These are phyloP conservation scores for Arremon brunneinucha DNA, from an alignment of 2,797 vertebrate species.

Conservation along the genomic window DNA sequence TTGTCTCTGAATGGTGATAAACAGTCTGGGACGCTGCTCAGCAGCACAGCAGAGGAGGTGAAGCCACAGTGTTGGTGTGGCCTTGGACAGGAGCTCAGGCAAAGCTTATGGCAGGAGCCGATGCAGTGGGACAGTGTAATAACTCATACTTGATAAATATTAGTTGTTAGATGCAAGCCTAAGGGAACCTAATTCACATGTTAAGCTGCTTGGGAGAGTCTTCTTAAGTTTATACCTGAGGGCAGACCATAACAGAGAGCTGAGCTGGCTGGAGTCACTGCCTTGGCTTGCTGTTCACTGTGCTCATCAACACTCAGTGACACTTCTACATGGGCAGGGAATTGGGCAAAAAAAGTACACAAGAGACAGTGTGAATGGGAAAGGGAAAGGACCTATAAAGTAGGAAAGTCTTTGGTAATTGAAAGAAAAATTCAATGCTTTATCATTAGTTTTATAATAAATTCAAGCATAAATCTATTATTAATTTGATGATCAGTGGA, in stretches of 20 bases:
- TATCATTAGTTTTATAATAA: neutral
- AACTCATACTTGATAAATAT: neutral
- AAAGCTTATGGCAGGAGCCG: neutral
- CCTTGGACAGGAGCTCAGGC: neutral
- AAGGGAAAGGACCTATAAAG: neutral
- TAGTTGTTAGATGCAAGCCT: neutral
- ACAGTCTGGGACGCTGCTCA: neutral
- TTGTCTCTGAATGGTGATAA: neutral
- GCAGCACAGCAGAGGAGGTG: neutral
- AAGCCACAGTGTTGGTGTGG: rapidly evolving
- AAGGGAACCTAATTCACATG: neutral
- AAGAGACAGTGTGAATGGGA: neutral
- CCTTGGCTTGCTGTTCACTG: neutral
- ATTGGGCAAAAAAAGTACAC: neutral
- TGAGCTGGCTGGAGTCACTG: neutral
- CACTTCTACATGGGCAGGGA: neutral
- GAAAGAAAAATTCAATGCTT: neutral
- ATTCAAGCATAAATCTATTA: neutral
- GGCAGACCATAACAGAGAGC: neutral
- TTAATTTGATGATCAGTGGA: neutral
- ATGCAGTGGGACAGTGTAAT: rapidly evolving
- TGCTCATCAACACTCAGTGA: neutral
- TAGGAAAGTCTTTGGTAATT: neutral
- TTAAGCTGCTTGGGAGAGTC: neutral
- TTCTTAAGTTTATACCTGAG: neutral